A percentile compares a stretch with the other conserved stretches of the same genome.
phyloP scores from a whole-genome alignment of 2,888 invertebrate species.

The Agrotis exclamationis region DNA sequence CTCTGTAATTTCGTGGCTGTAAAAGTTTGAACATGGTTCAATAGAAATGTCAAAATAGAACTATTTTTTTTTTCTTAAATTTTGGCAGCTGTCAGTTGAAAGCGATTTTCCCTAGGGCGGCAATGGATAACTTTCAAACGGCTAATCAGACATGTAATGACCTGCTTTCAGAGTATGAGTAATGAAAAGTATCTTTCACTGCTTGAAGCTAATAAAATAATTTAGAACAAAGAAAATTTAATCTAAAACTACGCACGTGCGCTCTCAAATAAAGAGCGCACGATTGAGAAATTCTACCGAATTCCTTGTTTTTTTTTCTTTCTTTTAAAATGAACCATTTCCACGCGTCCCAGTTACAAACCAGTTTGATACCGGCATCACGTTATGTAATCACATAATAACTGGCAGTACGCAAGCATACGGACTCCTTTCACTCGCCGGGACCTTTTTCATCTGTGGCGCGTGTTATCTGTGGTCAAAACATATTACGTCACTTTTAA shows the following conservation, averaged over 20 bases:
- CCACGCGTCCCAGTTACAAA: slow-evolving; percentile 63
- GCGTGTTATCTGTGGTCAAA: slow-evolving; percentile 63
- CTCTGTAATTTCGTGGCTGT: too few species aligned
- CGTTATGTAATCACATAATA: slow-evolving; percentile 73
- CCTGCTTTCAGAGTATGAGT: too few species aligned
- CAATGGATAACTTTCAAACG: too few species aligned
- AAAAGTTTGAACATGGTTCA: too few species aligned
- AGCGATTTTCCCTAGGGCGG: too few species aligned
- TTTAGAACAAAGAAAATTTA: slow-evolving; percentile 2
- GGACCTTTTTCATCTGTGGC: slow-evolving; percentile 77
- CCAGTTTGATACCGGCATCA: slow-evolving; percentile 66
- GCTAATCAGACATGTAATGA: too few species aligned
- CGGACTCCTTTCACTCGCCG: slow-evolving; percentile 78
- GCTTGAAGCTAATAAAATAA: slow-evolving; percentile 2
- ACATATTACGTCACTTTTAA: slow-evolving; percentile 49
- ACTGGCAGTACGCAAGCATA: slow-evolving; percentile 66
- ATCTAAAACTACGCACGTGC: slow-evolving; percentile 30
- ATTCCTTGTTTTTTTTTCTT: slow-evolving; percentile 48
- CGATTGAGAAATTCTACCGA: slow-evolving; percentile 36
- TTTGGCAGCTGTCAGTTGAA: too few species aligned
- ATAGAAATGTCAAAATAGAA: too few species aligned
- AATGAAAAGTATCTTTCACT: slow-evolving; percentile 17
- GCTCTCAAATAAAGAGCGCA: slow-evolving; percentile 26
- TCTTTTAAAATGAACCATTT: slow-evolving; percentile 57
- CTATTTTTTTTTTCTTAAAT: too few species aligned